Conservation (phyloP, 1,140 invertebrate species). For the Drosophila tani region DNA sequence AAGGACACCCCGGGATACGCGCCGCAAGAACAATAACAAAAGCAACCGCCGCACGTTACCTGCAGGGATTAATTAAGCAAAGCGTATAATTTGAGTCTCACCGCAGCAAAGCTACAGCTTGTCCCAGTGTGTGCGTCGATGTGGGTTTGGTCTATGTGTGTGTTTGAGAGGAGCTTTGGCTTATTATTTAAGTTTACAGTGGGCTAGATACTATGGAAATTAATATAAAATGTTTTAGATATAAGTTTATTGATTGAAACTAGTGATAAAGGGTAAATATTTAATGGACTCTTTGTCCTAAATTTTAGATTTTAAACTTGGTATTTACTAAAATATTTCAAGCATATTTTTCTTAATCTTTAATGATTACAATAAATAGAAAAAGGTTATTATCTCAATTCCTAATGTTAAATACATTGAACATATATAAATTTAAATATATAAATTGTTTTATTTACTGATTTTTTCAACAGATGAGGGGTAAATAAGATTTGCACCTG, state of each 20-base stretch:
- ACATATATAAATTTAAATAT: too few relatives aligned
- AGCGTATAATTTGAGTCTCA: conserved; percentile 62
- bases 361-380: too few relatives aligned
- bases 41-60: conserved; percentile 48
- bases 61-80: conserved; percentile 74
- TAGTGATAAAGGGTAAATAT: too few relatives aligned
- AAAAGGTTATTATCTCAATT: too few relatives aligned
- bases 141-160: conserved; percentile 8
- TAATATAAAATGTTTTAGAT: not conserved
- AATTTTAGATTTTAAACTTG: too few relatives aligned
- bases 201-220: not conserved
- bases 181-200: conserved; percentile 15
- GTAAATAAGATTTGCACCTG: too few relatives aligned
- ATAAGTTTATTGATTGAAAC: too few relatives aligned
- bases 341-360: too few relatives aligned
- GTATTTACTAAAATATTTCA: too few relatives aligned
- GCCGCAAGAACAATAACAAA: conserved; percentile 27
- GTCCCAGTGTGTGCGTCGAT: conserved; percentile 5
- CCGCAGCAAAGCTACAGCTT: conserved; percentile 46
- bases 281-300: not conserved
- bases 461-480: too few relatives aligned
- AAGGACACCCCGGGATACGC: conserved; percentile 38
- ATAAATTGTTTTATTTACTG: too few relatives aligned
- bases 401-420: too few relatives aligned
- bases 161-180: conserved; percentile 1